Evolutionary conservation across 1,140 invertebrate species (phyloP), one percentile per base, ranked within the genome.

Genomic region (Drosophila parvula): DNA sequence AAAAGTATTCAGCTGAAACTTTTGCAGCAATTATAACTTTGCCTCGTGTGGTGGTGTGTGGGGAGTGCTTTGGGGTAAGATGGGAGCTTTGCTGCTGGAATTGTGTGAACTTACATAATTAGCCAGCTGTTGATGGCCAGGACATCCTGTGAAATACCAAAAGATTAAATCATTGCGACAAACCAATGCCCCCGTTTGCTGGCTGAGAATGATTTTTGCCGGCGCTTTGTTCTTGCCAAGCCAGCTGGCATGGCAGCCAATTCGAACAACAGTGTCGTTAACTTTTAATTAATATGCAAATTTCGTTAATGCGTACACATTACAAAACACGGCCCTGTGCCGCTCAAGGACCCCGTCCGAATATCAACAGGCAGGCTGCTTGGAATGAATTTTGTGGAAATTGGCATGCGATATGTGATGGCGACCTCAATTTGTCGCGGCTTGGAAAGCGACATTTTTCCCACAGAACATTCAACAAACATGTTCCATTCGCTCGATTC

Each of bases 231-330:
- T 55, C 53, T 44, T 47, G 55, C 10, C 41, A 30, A 58, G 27
- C 53, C 68, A 71, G 71, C 47, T 69, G 64, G 28, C 68, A 70
- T 69, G 64, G 34, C 68, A 70, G 34, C 27, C 44, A 71, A 71
- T 70, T 41, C 34, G 50, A 70, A 36, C 61, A 22, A 53, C 55
- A 75, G 22, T 62, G 47, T 68, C 70, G 65, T 85, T 81, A 79
- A 82, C 58, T 82, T 88, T 88, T 86, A 86, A 86, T 88, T 88
- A 86, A 88, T 88, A 86, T 88, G 83, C 83, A 76, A 86, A 86
- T 88, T 88, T 73, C 28, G 65, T 69, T 86, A 88, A 88, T 88
- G 70, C 79, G 65, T 67, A 32, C 62, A 47, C 65, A 71, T 68
- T 67, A 78, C 78, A 80, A 64, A 69, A 18, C 22, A 56, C 10